Base-by-base conservation (phyloP, 1,140 invertebrate genomes). In the Nasonia vitripennis region DNA sequence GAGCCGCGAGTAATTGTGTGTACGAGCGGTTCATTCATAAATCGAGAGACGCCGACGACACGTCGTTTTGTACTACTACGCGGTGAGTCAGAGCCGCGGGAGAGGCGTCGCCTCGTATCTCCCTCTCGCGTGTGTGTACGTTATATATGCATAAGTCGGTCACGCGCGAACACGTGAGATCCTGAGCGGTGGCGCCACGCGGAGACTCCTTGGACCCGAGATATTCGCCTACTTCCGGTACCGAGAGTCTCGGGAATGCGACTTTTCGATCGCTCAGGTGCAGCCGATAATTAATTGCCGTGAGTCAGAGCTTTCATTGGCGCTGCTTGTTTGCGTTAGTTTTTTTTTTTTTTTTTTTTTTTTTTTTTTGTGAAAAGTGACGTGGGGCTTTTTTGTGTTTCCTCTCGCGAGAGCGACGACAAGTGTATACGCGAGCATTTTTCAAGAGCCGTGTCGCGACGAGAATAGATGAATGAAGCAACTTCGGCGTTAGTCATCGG, bases 21-120 rank as follows among this genome's bases (percentile, higher is more conserved):
- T 55, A 85, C 55, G 82, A 87, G 89, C 90, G 91, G 91, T 92
- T 92, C 92, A 92, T 92, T 92, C 91, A 92, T 92, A 92, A 92
- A 92, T 92, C 90, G 73, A 84, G 73, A 84, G 48, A 27, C 27
- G 20, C 4, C 9, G 84, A 62, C 55, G 41, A 4, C 37, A 41
- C 37, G 37, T 41, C 7, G 37, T 41, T 41, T 0, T 17, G 20
- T 62, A 17, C 17, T 55, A 55, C 27, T 17, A n/a, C 55, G 27
- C n/a, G 88, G 87, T 85, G 86, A 90, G 51, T 87, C 87, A 80
- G 11, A 23, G 31, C 23, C 71, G 85, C 85, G 89, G 92, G 90
- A 88, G 92, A 91, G 91, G 90, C 89, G 48, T 73, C 87, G 80
- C 55, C 1, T 27, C 27, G 55, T 62, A 14, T 62, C 55, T 51